Percentiles rank a stretch among this genome's conserved stretches.
These are phyloP conservation scores for Hiodon tergisus DNA, from an alignment of 2,113 vertebrate species.

Conservation along the genomic window DNA sequence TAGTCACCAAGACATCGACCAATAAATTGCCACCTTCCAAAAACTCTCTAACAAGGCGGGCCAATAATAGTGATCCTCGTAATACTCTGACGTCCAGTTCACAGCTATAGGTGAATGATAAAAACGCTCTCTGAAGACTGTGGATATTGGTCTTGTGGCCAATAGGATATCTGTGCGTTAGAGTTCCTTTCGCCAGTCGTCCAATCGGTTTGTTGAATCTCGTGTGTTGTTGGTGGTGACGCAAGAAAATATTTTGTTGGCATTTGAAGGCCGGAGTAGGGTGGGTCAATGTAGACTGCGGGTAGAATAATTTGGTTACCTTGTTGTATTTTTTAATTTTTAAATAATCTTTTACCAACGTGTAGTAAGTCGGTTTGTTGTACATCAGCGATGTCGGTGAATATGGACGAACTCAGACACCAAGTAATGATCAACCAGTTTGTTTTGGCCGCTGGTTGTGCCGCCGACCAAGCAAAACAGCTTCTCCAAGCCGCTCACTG, in stretches of 20 bases:
- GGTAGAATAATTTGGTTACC: conserved; percentile 1
- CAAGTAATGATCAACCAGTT: conserved; percentile 76
- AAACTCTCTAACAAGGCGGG: background rate
- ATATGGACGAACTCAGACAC: conserved; percentile 84
- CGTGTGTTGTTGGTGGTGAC: conserved; percentile 62
- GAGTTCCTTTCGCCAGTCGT: background rate
- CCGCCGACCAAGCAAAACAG: conserved; percentile 86
- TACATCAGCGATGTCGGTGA: conserved; percentile 70
- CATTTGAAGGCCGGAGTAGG: conserved; percentile 40
- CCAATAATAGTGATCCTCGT: conserved; percentile 25
- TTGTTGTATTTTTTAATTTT: background rate
- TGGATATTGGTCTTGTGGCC: conserved; percentile 25
- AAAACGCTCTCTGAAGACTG: conserved; percentile 28
- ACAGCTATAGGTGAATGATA: conserved; percentile 16
- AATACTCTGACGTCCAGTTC: background rate
- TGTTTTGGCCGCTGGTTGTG: conserved; percentile 68
- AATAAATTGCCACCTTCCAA: conserved; percentile 5
- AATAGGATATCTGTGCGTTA: conserved; percentile 44
- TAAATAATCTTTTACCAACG: background rate
- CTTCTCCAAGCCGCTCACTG: conserved; percentile 87
- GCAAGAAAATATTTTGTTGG: conserved; percentile 55
- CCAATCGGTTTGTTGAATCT: conserved; percentile 31
- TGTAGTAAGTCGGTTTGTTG: conserved; percentile 16
- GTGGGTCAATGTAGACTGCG: conserved; percentile 21
- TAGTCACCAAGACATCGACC: conserved; percentile 6